Percentiles rank a stretch among this genome's conserved stretches.
Conservation (phyloP, 1,140 invertebrate species). For the Macrobrachium rosenbergii region DNA sequence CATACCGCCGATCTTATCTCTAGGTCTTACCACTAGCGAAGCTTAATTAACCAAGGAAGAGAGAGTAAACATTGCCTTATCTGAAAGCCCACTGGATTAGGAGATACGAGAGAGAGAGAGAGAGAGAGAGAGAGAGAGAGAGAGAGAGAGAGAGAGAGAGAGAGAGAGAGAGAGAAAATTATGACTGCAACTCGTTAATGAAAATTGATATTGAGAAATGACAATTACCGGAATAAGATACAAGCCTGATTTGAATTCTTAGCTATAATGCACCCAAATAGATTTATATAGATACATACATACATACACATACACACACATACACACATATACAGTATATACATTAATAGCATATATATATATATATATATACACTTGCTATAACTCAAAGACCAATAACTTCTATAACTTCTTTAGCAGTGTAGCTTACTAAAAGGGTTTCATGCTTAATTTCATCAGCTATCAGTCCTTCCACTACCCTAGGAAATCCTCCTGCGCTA, state of each 20-base stretch:
- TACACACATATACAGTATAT: not conserved
- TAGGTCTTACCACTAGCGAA: too few species aligned
- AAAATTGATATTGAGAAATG: not conserved
- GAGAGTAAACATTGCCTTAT: too few species aligned
- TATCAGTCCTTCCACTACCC: not conserved
- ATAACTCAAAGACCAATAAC: too few species aligned
- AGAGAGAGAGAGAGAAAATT: not conserved
- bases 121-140: not conserved
- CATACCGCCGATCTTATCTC: too few species aligned
- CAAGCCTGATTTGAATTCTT: not conserved
- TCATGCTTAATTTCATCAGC: not conserved
- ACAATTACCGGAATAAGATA: not conserved
- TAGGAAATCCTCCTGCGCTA: not conserved
- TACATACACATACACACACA: not conserved
- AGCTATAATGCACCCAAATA: not conserved
- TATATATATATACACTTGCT: not conserved
- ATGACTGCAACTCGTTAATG: not conserved
- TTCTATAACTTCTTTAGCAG: too few species aligned
- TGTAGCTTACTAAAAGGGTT: not conserved
- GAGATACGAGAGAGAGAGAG: not conserved
- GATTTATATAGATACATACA: not conserved
- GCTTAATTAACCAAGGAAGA: too few species aligned
- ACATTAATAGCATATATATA: not conserved
- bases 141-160: not conserved
- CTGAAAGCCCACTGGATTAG: not conserved